These are phyloP conservation scores for Metalampra italica DNA, from an alignment of 2,888 invertebrate genomes.

Conservation along the genomic window DNA sequence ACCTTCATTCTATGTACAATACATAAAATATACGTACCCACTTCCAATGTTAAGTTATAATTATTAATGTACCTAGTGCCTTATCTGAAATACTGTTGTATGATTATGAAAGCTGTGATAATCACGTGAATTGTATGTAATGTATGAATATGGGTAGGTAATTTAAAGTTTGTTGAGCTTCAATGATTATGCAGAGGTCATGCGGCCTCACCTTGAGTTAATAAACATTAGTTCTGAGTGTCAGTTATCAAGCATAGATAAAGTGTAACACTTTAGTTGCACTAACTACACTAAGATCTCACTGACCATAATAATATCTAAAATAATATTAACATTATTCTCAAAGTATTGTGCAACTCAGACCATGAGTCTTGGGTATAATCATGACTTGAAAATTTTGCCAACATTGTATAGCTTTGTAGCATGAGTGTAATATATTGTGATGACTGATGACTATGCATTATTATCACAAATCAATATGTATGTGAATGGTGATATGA, in stretches of 20 bases:
- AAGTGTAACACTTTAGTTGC: neutral
- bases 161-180: conserved; percentile 20
- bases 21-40: neutral
- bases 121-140: conserved; percentile 5
- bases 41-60: neutral
- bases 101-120: conserved; percentile 7
- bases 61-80: neutral
- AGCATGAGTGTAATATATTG: too few species aligned
- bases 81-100: neutral
- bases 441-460: too few species aligned
- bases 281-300: neutral
- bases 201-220: conserved; percentile 34
- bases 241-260: conserved; percentile 6
- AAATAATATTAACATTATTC: neutral
- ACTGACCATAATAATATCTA: neutral
- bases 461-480: too few species aligned
- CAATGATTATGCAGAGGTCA: conserved; percentile 44
- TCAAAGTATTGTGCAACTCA: too few species aligned
- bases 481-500: too few species aligned
- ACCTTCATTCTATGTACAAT: neutral
- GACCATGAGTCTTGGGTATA: too few species aligned
- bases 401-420: too few species aligned
- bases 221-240: conserved; percentile 19
- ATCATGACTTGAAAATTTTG: too few species aligned
- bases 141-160: neutral